Evolutionary conservation across 2,797 vertebrate species (phyloP).

Genomic region (Meriones psammophilus): DNA sequence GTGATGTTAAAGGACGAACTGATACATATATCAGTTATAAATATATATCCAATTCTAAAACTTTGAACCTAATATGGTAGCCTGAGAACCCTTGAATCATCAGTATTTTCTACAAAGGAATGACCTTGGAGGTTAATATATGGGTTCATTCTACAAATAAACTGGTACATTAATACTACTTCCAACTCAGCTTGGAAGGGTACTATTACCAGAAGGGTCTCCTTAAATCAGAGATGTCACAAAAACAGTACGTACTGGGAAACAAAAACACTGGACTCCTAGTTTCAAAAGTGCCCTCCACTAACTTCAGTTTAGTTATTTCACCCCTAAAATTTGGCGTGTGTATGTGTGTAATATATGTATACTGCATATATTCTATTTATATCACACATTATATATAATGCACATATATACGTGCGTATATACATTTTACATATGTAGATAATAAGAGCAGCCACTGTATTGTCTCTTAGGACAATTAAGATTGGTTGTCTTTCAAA

Average conservation of each 20-base stretch:
- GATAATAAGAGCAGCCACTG: background rate
- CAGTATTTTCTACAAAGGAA: background rate
- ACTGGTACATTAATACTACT: background rate
- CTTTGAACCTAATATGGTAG: background rate
- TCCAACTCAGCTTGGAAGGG: too few relatives aligned
- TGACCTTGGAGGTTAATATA: fast-evolving
- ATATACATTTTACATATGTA: background rate
- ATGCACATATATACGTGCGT: background rate
- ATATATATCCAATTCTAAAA: background rate
- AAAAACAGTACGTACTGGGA: background rate
- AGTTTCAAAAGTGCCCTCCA: background rate
- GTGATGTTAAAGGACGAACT: background rate
- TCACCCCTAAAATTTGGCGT: background rate
- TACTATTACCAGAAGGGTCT: background rate
- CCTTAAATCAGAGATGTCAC: background rate
- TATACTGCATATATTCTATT: background rate
- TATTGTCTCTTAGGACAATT: background rate
- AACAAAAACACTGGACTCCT: background rate
- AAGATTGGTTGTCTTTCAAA: background rate
- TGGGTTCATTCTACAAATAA: background rate
- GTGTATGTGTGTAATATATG: background rate
- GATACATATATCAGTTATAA: background rate
- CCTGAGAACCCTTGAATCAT: background rate
- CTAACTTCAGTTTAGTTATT: background rate
- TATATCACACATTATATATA: background rate